Evolutionary conservation across 2,113 vertebrate genomes (phyloP).

Genomic region (Anguilla japonica): DNA sequence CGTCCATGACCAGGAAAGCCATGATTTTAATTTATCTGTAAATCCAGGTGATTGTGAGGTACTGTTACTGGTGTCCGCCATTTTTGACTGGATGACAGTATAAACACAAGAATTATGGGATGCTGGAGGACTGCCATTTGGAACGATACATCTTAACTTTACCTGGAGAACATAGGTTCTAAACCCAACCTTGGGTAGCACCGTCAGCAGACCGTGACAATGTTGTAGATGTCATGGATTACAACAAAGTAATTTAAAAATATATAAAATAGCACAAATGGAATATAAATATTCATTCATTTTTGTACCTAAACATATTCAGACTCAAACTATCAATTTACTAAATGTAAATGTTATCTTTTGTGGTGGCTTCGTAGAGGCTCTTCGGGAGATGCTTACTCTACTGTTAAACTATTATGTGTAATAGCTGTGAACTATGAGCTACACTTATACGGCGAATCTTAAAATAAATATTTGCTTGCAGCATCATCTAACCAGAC

Average conservation of each 20-base stretch:
- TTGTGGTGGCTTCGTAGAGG: too few relatives aligned
- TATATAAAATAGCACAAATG: neutral
- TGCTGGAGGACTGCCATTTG: conserved; percentile 42
- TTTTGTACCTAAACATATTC: neutral
- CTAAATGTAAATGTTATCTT: too few relatives aligned
- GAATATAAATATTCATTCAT: neutral
- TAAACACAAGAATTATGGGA: conserved; percentile 81
- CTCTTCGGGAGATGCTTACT: too few relatives aligned
- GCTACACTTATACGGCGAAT: too few relatives aligned
- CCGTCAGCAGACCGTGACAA: too few relatives aligned
- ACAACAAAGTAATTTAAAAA: neutral
- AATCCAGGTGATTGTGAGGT: conserved; percentile 71
- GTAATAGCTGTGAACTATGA: too few relatives aligned
- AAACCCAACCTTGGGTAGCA: too few relatives aligned
- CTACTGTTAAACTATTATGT: too few relatives aligned
- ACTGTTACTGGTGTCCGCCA: conserved; percentile 72
- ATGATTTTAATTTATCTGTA: conserved; percentile 72
- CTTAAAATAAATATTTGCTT: too few relatives aligned
- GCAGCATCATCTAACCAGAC: too few relatives aligned
- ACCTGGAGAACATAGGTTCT: too few relatives aligned
- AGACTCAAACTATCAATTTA: neutral
- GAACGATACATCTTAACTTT: too few relatives aligned
- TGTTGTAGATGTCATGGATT: neutral
- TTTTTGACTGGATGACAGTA: conserved; percentile 71
- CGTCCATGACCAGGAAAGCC: conserved; percentile 79